phyloP scores from a whole-genome alignment of 2,797 vertebrate species.

The Bufotes viridis region DNA sequence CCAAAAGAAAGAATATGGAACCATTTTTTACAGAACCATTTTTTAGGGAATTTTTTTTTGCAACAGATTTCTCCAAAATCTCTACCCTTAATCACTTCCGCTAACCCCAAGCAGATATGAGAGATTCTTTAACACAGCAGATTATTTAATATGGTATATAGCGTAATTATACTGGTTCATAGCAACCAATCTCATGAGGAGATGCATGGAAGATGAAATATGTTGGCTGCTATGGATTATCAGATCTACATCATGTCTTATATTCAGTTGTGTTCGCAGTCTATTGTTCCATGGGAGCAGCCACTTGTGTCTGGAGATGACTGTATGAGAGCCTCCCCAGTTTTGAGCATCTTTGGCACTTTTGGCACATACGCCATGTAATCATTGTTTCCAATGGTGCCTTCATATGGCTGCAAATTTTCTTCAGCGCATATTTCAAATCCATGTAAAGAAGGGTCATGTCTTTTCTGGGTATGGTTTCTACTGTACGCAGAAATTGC shows the following conservation, averaged over 20 bases:
- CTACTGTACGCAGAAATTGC: too few species aligned
- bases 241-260: neutral
- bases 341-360: neutral
- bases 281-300: neutral
- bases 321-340: neutral
- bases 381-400: too few species aligned
- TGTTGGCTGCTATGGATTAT: neutral
- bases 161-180: neutral
- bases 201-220: neutral
- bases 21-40: neutral
- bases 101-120: constrained; percentile 2
- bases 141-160: neutral
- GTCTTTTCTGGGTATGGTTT: too few species aligned
- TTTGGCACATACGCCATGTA: too few species aligned
- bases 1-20: neutral
- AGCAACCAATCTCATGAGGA: neutral
- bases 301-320: neutral
- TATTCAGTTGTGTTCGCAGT: neutral
- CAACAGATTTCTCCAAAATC: neutral
- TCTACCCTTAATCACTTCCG: too few species aligned
- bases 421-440: too few species aligned
- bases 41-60: neutral
- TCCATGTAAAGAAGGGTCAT: too few species aligned
- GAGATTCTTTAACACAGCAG: neutral
- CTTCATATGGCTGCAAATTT: too few species aligned